Evolutionary conservation across 2,113 vertebrate species (phyloP).

Genomic region (Apodemus sylvaticus): DNA sequence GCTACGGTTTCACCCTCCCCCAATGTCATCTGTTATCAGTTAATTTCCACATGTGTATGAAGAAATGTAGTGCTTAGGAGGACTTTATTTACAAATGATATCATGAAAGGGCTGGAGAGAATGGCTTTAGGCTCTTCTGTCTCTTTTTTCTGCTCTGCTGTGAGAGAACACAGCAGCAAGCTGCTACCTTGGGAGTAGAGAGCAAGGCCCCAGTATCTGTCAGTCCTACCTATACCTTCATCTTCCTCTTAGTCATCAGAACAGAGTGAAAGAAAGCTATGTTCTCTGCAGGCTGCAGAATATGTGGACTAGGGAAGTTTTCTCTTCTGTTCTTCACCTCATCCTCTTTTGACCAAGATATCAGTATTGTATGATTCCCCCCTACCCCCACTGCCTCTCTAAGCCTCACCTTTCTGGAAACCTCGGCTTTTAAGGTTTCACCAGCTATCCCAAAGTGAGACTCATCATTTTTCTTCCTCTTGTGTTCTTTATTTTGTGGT

Average conservation of each 20-base stretch:
- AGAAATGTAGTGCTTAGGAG: background rate
- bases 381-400: background rate
- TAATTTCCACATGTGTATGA: background rate
- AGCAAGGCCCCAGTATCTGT: background rate
- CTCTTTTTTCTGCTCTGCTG: background rate
- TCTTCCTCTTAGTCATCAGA: background rate
- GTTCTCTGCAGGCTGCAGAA: background rate
- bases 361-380: background rate
- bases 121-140: background rate
- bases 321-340: background rate
- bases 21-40: background rate
- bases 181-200: background rate
- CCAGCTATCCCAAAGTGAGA: background rate
- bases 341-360: background rate
- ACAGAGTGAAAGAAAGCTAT: background rate
- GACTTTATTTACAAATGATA: too few relatives aligned
- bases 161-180: background rate
- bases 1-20: background rate
- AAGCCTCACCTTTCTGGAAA: background rate
- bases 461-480: background rate
- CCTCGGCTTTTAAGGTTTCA: background rate
- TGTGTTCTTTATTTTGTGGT: background rate
- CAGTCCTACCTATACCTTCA: background rate
- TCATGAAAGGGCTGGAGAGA: background rate
- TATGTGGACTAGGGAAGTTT: background rate